Conservation (phyloP, 1,140 invertebrate genomes). For the Catajapyx aquilonaris region DNA sequence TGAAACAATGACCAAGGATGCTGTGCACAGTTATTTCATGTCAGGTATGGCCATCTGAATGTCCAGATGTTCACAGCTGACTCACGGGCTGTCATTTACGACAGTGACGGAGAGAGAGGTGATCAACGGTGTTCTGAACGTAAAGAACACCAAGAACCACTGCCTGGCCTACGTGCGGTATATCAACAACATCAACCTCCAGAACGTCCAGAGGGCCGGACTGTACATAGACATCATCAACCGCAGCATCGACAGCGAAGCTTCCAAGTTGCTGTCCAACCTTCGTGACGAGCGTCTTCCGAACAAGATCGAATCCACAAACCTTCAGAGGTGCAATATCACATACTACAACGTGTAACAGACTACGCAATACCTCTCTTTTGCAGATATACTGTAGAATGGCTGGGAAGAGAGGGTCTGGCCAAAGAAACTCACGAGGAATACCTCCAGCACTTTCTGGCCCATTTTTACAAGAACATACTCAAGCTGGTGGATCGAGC, state of each 20-base stretch:
- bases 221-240: conserved; percentile 90
- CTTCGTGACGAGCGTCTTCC: conserved; percentile 71
- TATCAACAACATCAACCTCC: conserved; percentile 94
- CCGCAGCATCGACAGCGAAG: conserved; percentile 79
- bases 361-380: too few species aligned
- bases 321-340: conserved; percentile 45
- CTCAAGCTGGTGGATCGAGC: conserved; percentile 78
- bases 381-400: conserved; percentile 78
- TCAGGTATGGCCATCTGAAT: conserved; percentile 42
- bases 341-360: too few species aligned
- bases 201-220: conserved; percentile 79
- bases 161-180: conserved; percentile 87
- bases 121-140: conserved; percentile 81
- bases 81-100: conserved; percentile 14
- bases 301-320: conserved; percentile 66
- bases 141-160: conserved; percentile 88
- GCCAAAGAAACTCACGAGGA: conserved; percentile 81
- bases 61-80: background rate
- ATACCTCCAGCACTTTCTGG: conserved; percentile 87
- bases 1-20: conserved; percentile 74
- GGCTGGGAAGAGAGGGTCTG: conserved; percentile 87
- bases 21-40: conserved; percentile 98
- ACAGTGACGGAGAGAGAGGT: conserved; percentile 93
- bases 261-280: conserved; percentile 69
- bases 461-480: conserved; percentile 87